Base-by-base conservation (phyloP, 2,113 vertebrate genomes). In the Xiphophorus maculatus region DNA sequence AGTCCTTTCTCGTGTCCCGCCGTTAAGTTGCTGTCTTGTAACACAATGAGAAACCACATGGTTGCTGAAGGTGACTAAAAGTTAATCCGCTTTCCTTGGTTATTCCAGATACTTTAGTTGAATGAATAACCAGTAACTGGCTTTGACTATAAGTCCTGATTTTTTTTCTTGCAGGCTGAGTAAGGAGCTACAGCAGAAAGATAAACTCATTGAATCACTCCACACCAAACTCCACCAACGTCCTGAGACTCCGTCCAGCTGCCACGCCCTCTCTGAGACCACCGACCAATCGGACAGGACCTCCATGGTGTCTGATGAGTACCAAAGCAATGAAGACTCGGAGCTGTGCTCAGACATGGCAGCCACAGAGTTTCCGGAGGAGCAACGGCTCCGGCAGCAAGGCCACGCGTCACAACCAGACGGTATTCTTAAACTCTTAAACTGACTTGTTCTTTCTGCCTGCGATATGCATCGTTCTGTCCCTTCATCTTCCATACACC, bases 101-200 rank as follows among this genome's bases (percentile, higher is more conserved):
- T 42, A 9, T 74, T 54, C 64, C 84, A 89, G 62, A 80, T 77
- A 71, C 73, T 79, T 81, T 75, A 54, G 75, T 27, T 77, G 42
- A 80, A 75, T 11, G 63, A 75, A 72, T 60, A 48, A 48, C 22
- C 8, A 54, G 22, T n/a, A 54, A 54, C 3, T 25, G 15, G 15
- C 48, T 22, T 6, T 19, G 15, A 19, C 3, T 51, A 14, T 1
- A 29, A n/a, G 5, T 1, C 0, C 14, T 69, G 32, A 69, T 71
- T 75, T 3, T 10, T 10, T 63, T 70, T 42, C 22, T 0, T 74
- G 0, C 77, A 99, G 97, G 88, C 90, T 99, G 69, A 97, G 94
- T 75, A 95, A 83, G 72, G 96, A 98, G 87, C 95, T 97, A 15
- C 96, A 96, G 81, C 95, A 97, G 84, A 98, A 97, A 88, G 95